Conservation (phyloP, 2,113 vertebrate genomes). For the Cephalopterus ornatus region DNA sequence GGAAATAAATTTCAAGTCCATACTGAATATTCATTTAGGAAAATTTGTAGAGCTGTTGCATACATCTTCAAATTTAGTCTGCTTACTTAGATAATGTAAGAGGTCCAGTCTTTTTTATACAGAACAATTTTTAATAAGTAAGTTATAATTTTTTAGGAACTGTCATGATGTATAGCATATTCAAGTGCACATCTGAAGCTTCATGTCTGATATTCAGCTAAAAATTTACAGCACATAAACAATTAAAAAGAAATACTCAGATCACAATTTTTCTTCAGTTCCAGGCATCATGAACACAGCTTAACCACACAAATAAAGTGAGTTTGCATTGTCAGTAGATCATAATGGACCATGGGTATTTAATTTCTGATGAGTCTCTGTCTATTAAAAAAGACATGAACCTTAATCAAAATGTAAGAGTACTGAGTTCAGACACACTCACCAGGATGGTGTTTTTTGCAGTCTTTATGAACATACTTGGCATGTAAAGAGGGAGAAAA, state of each 20-base stretch:
- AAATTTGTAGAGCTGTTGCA: neutral
- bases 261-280: neutral
- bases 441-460: rapidly evolving
- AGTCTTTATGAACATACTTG: neutral
- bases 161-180: neutral
- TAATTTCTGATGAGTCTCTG: neutral
- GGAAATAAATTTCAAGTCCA: neutral
- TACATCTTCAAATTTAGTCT: neutral
- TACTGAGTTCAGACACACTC: neutral
- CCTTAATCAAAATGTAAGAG: neutral
- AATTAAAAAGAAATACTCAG: neutral
- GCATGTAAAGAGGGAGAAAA: neutral
- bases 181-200: neutral
- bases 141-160: neutral
- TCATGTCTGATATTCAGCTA: neutral
- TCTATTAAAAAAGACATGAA: neutral
- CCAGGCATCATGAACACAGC: neutral
- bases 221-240: neutral
- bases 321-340: neutral
- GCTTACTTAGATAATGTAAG: neutral
- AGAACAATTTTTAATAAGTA: neutral
- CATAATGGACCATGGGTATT: neutral
- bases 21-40: neutral
- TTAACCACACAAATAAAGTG: neutral
- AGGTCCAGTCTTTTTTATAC: neutral